Evolutionary conservation across 2,797 vertebrate species (phyloP).

Genomic region (Poliocrania exsul): DNA sequence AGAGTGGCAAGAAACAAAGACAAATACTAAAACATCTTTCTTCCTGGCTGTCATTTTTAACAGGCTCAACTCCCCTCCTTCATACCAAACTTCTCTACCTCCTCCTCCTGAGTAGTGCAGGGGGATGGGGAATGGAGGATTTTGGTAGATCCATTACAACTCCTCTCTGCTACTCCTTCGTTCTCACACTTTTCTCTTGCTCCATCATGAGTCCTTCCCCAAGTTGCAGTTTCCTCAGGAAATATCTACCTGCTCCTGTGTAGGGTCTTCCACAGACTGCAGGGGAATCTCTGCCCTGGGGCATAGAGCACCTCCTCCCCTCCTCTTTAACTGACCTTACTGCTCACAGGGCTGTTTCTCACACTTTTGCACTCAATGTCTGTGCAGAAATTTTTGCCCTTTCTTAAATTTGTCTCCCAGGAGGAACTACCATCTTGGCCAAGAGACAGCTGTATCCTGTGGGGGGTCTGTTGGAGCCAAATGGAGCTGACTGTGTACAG

Average conservation of each 20-base stretch:
- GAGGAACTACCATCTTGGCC: not conserved
- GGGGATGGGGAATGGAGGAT: not conserved
- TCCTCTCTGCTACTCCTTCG: not conserved
- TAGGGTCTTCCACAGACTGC: not conserved
- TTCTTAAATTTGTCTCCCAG: not conserved
- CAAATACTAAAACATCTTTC: not conserved
- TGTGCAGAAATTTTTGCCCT: not conserved
- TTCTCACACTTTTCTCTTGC: not conserved
- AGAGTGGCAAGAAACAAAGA: not conserved
- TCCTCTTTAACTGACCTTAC: not conserved
- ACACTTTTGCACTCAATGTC: not conserved
- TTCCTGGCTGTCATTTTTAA: accelerated
- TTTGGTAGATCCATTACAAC: not conserved
- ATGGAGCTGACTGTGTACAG: not conserved
- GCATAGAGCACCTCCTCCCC: not conserved
- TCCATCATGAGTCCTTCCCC: not conserved
- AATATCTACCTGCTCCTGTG: not conserved
- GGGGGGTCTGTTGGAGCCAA: not conserved
- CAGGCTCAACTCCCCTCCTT: not conserved
- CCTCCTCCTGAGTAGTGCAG: not conserved
- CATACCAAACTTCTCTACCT: not conserved
- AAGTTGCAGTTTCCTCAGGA: not conserved
- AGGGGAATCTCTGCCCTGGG: not conserved
- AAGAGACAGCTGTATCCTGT: not conserved
- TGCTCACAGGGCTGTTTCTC: not conserved